Percentiles rank a stretch among this genome's conserved stretches.
phyloP scores from a whole-genome alignment of 2,797 vertebrate genomes.

The Alfaro cultratus region DNA sequence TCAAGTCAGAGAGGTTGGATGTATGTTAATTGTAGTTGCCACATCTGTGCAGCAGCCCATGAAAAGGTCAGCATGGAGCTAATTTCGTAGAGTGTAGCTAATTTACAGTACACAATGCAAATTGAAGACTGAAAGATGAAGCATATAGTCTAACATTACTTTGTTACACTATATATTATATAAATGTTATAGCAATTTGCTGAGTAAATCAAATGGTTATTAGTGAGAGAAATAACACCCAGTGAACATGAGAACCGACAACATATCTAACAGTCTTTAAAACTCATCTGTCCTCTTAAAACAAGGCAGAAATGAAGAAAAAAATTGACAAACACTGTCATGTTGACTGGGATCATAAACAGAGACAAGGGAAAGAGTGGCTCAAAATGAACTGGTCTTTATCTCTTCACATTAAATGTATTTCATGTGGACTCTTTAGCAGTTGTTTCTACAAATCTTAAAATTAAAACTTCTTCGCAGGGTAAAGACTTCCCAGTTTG shows the following conservation, averaged over 20 bases:
- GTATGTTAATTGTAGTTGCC: conserved; percentile 36
- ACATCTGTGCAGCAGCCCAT: conserved; percentile 35
- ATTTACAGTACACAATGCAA: conserved; percentile 60
- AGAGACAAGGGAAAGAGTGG: not conserved
- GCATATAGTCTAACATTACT: conserved; percentile 35
- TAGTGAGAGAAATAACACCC: conserved; percentile 17
- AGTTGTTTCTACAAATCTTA: not conserved
- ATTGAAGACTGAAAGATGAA: conserved; percentile 46
- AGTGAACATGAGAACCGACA: conserved; percentile 13
- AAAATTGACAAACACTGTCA: not conserved
- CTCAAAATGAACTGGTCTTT: not conserved
- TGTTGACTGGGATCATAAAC: not conserved
- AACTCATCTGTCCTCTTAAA: conserved; percentile 13
- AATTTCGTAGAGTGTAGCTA: conserved; percentile 54
- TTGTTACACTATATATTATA: not conserved
- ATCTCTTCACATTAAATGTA: not conserved
- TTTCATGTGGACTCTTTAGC: not conserved
- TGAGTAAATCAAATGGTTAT: conserved; percentile 39
- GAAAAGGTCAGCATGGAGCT: conserved; percentile 57
- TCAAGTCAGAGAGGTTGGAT: conserved; percentile 24
- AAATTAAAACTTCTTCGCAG: not conserved
- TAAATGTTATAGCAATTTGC: conserved; percentile 8
- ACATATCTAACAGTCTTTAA: conserved; percentile 2
- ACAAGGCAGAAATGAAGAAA: conserved; percentile 8
- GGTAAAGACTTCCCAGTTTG: not conserved